Evolutionary conservation across 2,888 invertebrate species (phyloP).

Genomic region (Eupithecia centaureata): DNA sequence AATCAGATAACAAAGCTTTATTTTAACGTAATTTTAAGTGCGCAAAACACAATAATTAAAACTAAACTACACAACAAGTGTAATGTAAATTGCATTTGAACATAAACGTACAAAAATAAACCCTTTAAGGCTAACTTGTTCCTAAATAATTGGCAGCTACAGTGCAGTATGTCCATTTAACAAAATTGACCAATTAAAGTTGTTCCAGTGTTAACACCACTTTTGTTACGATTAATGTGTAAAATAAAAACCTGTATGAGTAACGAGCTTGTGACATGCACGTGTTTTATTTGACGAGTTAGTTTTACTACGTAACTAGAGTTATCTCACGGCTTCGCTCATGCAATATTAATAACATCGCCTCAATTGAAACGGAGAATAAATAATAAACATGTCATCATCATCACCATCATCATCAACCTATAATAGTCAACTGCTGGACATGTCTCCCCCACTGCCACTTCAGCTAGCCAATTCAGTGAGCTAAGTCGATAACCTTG

Average conservation of each 20-base stretch:
- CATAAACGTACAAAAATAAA: background rate
- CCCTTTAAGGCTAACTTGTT: background rate
- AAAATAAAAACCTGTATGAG: slow-evolving; percentile 45
- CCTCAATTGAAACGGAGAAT: too few species aligned
- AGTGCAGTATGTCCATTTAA: slow-evolving; percentile 45
- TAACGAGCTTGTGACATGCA: slow-evolving; percentile 57
- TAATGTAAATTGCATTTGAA: background rate
- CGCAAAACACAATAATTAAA: background rate
- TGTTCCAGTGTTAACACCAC: slow-evolving; percentile 54
- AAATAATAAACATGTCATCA: too few species aligned
- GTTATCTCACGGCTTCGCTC: background rate
- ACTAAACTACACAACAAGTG: background rate
- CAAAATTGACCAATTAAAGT: slow-evolving; percentile 66
- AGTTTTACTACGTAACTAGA: background rate
- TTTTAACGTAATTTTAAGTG: background rate
- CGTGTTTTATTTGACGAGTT: slow-evolving; percentile 14
- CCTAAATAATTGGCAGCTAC: slow-evolving; percentile 25
- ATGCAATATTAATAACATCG: too few species aligned
- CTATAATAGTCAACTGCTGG: too few species aligned
- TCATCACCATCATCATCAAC: too few species aligned
- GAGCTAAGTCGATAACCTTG: too few species aligned
- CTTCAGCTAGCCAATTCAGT: too few species aligned
- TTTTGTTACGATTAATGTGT: slow-evolving; percentile 54
- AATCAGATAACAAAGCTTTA: background rate
- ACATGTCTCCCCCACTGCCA: too few species aligned